Conservation (phyloP, 2,888 invertebrate genomes). For the Hypena proboscidalis region DNA sequence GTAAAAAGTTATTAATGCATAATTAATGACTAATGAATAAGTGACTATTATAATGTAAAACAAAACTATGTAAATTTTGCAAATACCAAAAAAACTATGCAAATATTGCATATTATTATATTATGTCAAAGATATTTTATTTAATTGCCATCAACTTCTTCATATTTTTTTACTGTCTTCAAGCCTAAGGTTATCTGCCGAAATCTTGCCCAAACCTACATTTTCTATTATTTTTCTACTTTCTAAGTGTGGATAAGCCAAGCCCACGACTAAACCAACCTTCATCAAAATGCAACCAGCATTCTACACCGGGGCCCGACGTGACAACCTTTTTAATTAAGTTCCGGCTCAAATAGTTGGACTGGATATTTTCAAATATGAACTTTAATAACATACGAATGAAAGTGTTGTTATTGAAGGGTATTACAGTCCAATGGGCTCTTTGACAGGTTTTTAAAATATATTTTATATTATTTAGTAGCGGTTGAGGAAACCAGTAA, state of each 20-base stretch:
- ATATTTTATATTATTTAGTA: too few relatives aligned
- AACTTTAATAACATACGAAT: neutral
- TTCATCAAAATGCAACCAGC: slow-evolving; percentile 29
- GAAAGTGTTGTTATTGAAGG: slow-evolving; percentile 1
- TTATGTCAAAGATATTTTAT: too few relatives aligned
- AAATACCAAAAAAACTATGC: too few relatives aligned
- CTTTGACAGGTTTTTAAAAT: neutral
- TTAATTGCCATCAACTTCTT: too few relatives aligned
- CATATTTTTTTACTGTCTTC: slow-evolving; percentile 3
- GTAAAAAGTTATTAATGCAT: too few relatives aligned
- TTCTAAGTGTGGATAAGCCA: slow-evolving; percentile 9
- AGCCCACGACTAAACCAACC: neutral
- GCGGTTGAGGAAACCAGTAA: too few relatives aligned
- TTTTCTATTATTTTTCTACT: neutral
- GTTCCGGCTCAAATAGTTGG: slow-evolving; percentile 9
- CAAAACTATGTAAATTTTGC: too few relatives aligned
- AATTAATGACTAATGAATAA: too few relatives aligned
- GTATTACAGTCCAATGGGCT: neutral
- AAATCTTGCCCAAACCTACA: neutral
- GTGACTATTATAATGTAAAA: too few relatives aligned
- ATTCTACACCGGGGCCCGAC: slow-evolving; percentile 21
- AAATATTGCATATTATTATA: too few relatives aligned
- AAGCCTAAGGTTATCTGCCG: neutral
- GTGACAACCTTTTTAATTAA: slow-evolving; percentile 14
- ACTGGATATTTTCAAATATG: neutral